phyloP scores from a whole-genome alignment of 2,797 vertebrate genomes.

The Tamandua tetradactyla region DNA sequence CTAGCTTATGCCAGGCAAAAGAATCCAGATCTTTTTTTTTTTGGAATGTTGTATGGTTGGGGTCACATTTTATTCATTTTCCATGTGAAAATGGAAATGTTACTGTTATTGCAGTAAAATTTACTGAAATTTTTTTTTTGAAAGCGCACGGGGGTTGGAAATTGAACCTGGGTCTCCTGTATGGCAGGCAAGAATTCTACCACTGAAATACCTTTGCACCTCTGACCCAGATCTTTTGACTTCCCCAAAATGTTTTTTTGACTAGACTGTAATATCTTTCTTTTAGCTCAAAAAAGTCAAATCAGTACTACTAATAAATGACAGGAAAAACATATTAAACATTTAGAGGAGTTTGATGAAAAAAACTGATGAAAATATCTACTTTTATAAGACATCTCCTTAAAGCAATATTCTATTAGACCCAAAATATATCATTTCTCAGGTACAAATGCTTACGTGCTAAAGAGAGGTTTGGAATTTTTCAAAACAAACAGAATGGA shows the following conservation, averaged over 20 bases:
- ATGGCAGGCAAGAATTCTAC: too few species aligned
- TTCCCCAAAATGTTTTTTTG: not conserved
- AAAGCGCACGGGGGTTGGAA: too few species aligned
- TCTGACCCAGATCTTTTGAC: not conserved
- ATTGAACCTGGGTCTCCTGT: too few species aligned
- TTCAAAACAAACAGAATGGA: slow-evolving; percentile 52
- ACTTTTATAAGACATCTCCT: not conserved
- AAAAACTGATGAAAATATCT: slow-evolving; percentile 8
- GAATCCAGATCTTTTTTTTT: slow-evolving; percentile 5
- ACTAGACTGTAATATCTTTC: not conserved
- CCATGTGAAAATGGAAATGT: too few species aligned
- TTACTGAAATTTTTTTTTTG: too few species aligned
- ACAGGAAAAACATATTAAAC: not conserved
- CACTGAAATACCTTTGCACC: too few species aligned
- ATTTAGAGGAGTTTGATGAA: not conserved
- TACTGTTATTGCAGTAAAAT: too few species aligned
- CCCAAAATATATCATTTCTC: not conserved
- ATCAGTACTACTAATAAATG: not conserved
- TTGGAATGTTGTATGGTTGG: too few species aligned
- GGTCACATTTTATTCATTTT: too few species aligned
- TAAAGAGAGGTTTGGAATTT: not conserved
- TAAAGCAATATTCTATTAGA: slow-evolving; percentile 4
- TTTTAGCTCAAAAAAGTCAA: slow-evolving; percentile 10
- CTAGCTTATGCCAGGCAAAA: not conserved
- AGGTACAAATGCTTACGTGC: slow-evolving; percentile 2